phyloP scores from a whole-genome alignment of 2,888 invertebrate species.

The Cancer borealis region DNA sequence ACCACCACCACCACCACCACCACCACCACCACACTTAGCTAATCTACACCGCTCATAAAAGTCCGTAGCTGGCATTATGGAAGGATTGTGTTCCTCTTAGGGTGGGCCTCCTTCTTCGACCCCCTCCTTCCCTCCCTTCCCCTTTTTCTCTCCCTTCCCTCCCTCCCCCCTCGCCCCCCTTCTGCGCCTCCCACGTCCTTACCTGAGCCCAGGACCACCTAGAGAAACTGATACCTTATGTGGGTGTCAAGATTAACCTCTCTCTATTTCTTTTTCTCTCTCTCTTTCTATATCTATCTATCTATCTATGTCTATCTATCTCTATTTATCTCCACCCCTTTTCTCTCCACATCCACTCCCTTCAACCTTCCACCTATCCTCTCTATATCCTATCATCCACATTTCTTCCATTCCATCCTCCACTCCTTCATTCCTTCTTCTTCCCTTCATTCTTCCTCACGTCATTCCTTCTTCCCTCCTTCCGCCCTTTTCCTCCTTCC shows the following conservation, averaged over 20 bases:
- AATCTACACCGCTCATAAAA: neutral
- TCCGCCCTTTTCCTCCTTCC: no score
- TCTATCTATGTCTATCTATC: neutral
- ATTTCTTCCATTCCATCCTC: no score
- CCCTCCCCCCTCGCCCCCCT: neutral
- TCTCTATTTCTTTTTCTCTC: no score
- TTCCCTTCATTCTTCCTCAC: neutral
- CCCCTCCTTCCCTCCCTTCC: neutral
- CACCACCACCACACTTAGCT: slow-evolving; percentile 39
- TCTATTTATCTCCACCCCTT: neutral
- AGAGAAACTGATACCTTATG: neutral
- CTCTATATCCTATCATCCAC: no score
- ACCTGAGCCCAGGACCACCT: neutral
- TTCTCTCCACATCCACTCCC: neutral
- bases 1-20: slow-evolving; percentile 44
- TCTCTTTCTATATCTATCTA: neutral
- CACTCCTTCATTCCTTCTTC: neutral
- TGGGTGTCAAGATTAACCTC: neutral
- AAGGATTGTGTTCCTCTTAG: neutral
- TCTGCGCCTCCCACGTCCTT: neutral
- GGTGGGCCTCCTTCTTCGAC: neutral
- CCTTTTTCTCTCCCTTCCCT: neutral
- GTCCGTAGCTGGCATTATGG: neutral
- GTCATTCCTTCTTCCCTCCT: neutral
- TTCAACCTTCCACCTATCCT: no score